Evolutionary conservation across 2,888 invertebrate species (phyloP).

Genomic region (Rotaria socialis): DNA sequence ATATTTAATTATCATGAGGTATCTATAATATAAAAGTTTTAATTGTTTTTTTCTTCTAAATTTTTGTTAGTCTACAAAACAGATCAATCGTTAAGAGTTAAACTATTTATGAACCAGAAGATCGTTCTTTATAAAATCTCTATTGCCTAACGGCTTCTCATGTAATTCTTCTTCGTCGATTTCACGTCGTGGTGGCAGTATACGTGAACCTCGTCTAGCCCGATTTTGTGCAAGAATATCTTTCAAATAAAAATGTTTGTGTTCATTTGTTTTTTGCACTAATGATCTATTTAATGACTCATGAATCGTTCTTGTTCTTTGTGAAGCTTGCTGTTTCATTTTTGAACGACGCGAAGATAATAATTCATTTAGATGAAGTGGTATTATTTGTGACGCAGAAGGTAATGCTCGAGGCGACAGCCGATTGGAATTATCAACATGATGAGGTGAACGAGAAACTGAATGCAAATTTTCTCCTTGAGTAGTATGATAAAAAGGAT

Average conservation of each 20-base stretch:
- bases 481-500: background rate
- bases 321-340: background rate
- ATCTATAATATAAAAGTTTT: too few species aligned
- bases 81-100: background rate
- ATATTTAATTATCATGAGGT: too few species aligned
- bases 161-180: background rate
- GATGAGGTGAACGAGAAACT: background rate
- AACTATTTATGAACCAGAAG: background rate
- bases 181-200: background rate
- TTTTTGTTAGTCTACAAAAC: background rate
- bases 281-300: background rate
- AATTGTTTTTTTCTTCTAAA: background rate
- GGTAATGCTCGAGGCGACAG: too few species aligned
- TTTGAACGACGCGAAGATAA: background rate
- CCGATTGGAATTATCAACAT: too few species aligned
- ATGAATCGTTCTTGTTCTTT: background rate
- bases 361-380: background rate
- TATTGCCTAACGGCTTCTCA: background rate
- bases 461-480: background rate
- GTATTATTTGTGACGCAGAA: background rate
- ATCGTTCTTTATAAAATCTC: background rate
- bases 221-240: conserved; percentile 9
- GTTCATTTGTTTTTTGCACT: background rate
- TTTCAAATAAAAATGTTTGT: background rate
- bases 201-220: background rate